phyloP scores from a whole-genome alignment of 2,888 invertebrate species.

The Linyphia triangularis region DNA sequence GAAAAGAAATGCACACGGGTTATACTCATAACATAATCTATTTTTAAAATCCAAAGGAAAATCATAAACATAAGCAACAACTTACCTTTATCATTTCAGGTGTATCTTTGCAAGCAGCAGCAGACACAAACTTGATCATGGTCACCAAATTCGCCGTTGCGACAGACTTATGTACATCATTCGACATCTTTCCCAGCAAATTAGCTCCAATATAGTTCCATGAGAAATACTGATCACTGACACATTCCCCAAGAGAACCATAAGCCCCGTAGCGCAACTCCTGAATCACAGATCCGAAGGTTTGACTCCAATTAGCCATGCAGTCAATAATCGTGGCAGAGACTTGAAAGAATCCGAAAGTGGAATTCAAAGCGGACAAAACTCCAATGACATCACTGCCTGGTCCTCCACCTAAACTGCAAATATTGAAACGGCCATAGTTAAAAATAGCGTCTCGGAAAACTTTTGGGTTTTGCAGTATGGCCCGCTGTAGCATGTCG shows the following conservation, averaged over 20 bases:
- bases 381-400: slow-evolving; percentile 47
- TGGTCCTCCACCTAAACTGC: slow-evolving; percentile 62
- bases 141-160: slow-evolving; percentile 36
- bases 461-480: neutral
- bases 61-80: neutral
- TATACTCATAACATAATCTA: too few relatives aligned
- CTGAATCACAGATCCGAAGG: slow-evolving; percentile 14
- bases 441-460: neutral
- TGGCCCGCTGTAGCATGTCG: slow-evolving; percentile 8
- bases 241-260: slow-evolving; percentile 14
- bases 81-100: slow-evolving; percentile 47
- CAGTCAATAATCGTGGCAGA: slow-evolving; percentile 34
- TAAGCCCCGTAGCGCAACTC: slow-evolving; percentile 34
- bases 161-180: slow-evolving; percentile 11
- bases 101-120: slow-evolving; percentile 59
- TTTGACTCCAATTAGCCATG: slow-evolving; percentile 35
- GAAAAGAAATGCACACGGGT: too few relatives aligned
- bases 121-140: slow-evolving; percentile 62
- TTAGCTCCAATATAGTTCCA: slow-evolving; percentile 41
- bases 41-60: too few relatives aligned
- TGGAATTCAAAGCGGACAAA: neutral
- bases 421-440: neutral
- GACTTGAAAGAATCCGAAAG: slow-evolving; percentile 27
- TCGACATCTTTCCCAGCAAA: slow-evolving; percentile 35
- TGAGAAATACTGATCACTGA: neutral